These are phyloP conservation scores for Anas bernieri DNA, from an alignment of 2,797 vertebrate species.

Conservation along the genomic window DNA sequence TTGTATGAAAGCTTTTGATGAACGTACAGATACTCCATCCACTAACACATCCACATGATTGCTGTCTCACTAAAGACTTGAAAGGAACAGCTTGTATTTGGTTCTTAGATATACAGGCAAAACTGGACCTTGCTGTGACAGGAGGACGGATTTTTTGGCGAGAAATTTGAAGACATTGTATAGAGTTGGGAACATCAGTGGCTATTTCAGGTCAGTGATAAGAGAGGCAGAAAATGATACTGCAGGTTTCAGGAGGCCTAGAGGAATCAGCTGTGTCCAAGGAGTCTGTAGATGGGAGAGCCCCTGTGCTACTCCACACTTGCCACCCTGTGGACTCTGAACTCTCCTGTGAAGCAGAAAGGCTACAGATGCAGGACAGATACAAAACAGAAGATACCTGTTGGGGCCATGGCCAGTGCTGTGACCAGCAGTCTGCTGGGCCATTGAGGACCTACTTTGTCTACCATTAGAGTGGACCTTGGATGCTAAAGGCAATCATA, in stretches of 20 bases:
- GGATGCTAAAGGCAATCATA: not conserved
- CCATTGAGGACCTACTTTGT: not conserved
- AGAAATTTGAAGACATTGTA: not conserved
- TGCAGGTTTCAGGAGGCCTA: not conserved
- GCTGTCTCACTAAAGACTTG: not conserved
- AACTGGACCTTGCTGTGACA: not conserved
- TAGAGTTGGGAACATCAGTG: not conserved
- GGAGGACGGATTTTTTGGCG: not conserved
- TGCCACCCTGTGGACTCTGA: not conserved
- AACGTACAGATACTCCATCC: not conserved
- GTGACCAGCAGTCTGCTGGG: not conserved
- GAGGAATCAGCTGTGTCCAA: not conserved
- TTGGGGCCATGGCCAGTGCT: not conserved
- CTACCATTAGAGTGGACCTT: not conserved
- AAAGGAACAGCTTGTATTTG: not conserved
- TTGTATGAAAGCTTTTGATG: not conserved
- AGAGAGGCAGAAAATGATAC: not conserved
- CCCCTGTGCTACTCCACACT: not conserved
- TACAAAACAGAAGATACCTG: not conserved
- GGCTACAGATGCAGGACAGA: not conserved
- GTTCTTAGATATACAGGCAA: not conserved
- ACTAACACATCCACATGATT: accelerated
- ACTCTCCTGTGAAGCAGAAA: not conserved
- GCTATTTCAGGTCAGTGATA: not conserved
- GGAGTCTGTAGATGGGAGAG: not conserved